Percentiles rank a stretch among this genome's conserved stretches.
These are phyloP conservation scores for Lasiurus cinereus DNA, from an alignment of 2,113 vertebrate genomes.

Conservation along the genomic window DNA sequence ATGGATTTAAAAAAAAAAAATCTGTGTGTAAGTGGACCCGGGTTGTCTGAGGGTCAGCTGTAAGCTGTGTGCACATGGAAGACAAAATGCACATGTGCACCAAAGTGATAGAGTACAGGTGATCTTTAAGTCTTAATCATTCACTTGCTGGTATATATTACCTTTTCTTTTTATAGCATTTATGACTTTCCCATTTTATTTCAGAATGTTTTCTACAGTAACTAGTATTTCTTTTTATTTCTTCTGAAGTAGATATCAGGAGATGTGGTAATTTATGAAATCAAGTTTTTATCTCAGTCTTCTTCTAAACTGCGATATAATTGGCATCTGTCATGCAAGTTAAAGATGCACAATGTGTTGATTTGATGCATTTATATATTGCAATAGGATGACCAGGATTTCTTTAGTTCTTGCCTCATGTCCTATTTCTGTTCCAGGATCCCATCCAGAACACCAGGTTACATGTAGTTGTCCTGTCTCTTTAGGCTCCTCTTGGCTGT, in stretches of 20 bases:
- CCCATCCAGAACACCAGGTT: not conserved
- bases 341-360: not conserved
- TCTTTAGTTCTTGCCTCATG: not conserved
- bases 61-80: not conserved
- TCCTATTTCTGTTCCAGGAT: not conserved
- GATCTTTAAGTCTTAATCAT: conserved; percentile 19
- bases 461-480: not conserved
- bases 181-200: not conserved
- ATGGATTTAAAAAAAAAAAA: not conserved
- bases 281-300: not conserved
- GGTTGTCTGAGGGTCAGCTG: not conserved
- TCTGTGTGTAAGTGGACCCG: not conserved
- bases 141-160: not conserved
- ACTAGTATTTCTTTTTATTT: not conserved
- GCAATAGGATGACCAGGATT: not conserved
- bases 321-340: not conserved
- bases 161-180: not conserved
- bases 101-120: not conserved
- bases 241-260: not conserved
- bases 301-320: not conserved
- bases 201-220: not conserved
- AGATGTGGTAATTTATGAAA: not conserved
- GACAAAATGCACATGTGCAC: not conserved
- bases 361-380: not conserved
- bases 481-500: not conserved